Base-by-base conservation (phyloP, 2,797 vertebrate genomes). In the Hephaestus fuliginosus region DNA sequence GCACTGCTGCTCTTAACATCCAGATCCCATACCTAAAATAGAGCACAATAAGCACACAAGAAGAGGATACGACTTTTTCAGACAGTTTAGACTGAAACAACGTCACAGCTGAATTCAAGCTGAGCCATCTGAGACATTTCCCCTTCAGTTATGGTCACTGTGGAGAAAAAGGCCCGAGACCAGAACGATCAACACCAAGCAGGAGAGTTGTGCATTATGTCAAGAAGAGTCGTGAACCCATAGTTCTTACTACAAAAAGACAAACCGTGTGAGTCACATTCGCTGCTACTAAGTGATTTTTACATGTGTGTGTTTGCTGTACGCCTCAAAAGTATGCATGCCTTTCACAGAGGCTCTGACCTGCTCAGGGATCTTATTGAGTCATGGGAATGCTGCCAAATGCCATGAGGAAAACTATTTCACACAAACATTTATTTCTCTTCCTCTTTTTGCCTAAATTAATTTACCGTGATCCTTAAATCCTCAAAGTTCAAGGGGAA, bases 111-210 rank as follows among this genome's bases (percentile, higher is more conserved):
- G 49, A 74, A 49, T 48, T 65, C 63, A 70, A 6, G 13, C 12
- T 28, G 49, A 74, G 58, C 25, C 4, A 11, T 61, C 12, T 22
- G 49, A 74, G 62, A n/a, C 4, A n/a, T 65, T 55, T 68, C 58
- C 57, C 48, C 33, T 17, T 15, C 43, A 57, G 58, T 74, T 60
- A 28, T 56, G 56, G 60, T 83, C 70, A 70, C 20, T 57, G 15
- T 7, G 48, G 57, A 74, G 44, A 58, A 58, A 58, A 70, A 73
- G 28, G 61, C 18, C 66, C 17, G 20, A 64, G 48, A 52, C 44
- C 49, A 55, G 43, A 67, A 33, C 25, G 12, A 56, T 72, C 25
- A 30, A 56, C 60, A 61, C 17, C 53, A 36, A 44, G 55, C 51
- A 18, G 39, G 22, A 76, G 55, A 57, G 25, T 28, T 46, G 10